Conservation (phyloP, 2,888 invertebrate genomes). For the Andrena praecox region DNA sequence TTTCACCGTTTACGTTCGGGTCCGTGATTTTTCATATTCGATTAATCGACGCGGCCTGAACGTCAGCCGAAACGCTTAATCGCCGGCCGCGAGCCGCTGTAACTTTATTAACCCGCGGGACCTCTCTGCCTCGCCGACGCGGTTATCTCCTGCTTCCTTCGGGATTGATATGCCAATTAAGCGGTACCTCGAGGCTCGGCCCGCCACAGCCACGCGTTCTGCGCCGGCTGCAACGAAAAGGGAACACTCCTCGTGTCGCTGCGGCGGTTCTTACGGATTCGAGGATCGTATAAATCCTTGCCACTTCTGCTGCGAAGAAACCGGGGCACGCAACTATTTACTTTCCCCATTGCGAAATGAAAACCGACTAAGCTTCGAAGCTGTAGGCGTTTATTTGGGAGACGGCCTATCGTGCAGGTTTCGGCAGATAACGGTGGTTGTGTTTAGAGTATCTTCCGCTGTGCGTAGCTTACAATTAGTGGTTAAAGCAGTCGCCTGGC, state of each 20-base stretch:
- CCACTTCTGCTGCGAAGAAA: not conserved
- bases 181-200: constrained; percentile 70
- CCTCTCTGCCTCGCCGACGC: constrained; percentile 60
- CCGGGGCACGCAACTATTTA: not conserved
- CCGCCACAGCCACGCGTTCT: constrained; percentile 62
- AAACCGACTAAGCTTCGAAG: not conserved
- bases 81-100: constrained; percentile 55
- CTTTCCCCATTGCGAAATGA: not conserved
- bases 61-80: constrained; percentile 66
- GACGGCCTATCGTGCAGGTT: too few relatives aligned
- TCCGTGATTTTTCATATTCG: constrained; percentile 54
- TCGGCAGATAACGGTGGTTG: too few relatives aligned
- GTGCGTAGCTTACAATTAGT: too few relatives aligned
- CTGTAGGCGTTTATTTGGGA: too few relatives aligned
- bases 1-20: constrained; percentile 37
- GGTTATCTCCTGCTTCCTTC: constrained; percentile 73
- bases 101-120: constrained; percentile 77
- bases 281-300: not conserved
- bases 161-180: constrained; percentile 81
- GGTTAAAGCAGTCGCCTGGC: too few relatives aligned
- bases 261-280: not conserved
- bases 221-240: not conserved
- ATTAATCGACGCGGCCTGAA: constrained; percentile 57
- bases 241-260: not conserved
- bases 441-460: too few relatives aligned